Evolutionary conservation across 2,888 invertebrate species (phyloP), one percentile per base, ranked within the genome.

Genomic region (Netelia virgata): DNA sequence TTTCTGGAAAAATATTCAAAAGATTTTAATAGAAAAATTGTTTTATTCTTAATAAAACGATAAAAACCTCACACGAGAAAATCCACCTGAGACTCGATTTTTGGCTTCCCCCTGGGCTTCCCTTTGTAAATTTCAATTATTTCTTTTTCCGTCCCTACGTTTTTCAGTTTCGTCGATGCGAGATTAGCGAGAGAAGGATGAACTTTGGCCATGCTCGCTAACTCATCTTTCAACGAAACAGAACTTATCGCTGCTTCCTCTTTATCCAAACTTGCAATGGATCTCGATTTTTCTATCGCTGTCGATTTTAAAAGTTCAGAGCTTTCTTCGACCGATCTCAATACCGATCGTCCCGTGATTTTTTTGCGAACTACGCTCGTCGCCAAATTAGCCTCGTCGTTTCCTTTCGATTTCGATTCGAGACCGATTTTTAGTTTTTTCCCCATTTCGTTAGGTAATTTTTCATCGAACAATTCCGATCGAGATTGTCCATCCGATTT

Each of bases 121-220:
- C n/a, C 18, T 75, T 84, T 82, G 18, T 79, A 82, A 79, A 84
- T 75, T 79, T 82, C 78, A n/a, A 75, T 47, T 1, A 75, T 59
- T 11, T 61, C 66, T 36, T 84, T 66, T 1, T 72, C 72, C 18
- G 36, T 61, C 0, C 66, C 16, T 16, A 36, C n/a, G 11, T 55
- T 41, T 16, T 59, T 28, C 16, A 43, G 64, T 43, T 75, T 53
- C 20, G 20, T 59, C 10, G 75, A 14, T n/a, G 55, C 53, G 5
- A 75, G 43, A 72, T 6, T 68, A 20, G 75, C 72, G 72, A 84
- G 78, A 41, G 82, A 82, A 50, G 75, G 70, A 55, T 84, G 78
- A 6, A 78, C 50, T 36, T 70, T 74, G 11, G 74, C 64, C n/a
- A 84, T 18, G 16, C 64, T 78, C 41, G 43, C 55, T 16, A 9